These are phyloP conservation scores for Ptychochromis oligacanthus DNA, from an alignment of 2,113 vertebrate genomes.

Conservation along the genomic window DNA sequence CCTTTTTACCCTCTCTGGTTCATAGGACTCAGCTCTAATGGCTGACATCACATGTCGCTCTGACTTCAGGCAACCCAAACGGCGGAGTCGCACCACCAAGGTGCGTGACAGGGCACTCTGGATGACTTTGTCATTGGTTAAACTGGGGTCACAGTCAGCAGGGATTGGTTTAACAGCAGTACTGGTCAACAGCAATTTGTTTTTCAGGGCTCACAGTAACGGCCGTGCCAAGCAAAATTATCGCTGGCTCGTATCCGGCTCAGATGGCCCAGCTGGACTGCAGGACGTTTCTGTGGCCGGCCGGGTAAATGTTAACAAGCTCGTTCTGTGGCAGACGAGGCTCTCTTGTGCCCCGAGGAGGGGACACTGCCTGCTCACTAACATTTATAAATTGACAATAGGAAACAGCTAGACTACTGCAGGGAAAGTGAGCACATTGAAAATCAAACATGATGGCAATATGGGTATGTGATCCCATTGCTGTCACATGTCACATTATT, in stretches of 20 bases:
- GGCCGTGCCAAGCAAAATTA: slow-evolving; percentile 7
- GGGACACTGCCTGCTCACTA: slow-evolving; percentile 5
- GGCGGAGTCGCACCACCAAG: not conserved
- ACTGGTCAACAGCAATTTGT: not conserved
- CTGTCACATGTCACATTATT: not conserved
- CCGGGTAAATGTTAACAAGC: slow-evolving; percentile 43
- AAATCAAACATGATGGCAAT: slow-evolving; percentile 2
- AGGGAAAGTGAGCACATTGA: not conserved
- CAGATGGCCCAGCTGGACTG: slow-evolving; percentile 15
- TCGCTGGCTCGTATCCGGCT: not conserved
- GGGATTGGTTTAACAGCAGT: not conserved
- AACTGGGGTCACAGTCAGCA: not conserved
- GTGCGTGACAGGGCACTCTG: not conserved
- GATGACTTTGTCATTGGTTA: slow-evolving; percentile 16
- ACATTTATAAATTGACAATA: slow-evolving; percentile 37
- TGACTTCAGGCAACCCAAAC: slow-evolving; percentile 13
- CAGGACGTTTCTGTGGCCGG: slow-evolving; percentile 30
- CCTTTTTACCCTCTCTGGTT: slow-evolving; percentile 22
- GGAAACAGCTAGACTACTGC: not conserved
- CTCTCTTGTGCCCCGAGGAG: not conserved
- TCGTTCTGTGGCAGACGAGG: slow-evolving; percentile 31
- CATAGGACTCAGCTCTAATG: not conserved
- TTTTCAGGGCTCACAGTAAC: not conserved
- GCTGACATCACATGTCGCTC: slow-evolving; percentile 23
- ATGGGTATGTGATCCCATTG: not conserved